A percentile compares a stretch with the other conserved stretches of the same genome.
Conservation (phyloP, 2,113 vertebrate genomes). For the Trachemys scripta region DNA sequence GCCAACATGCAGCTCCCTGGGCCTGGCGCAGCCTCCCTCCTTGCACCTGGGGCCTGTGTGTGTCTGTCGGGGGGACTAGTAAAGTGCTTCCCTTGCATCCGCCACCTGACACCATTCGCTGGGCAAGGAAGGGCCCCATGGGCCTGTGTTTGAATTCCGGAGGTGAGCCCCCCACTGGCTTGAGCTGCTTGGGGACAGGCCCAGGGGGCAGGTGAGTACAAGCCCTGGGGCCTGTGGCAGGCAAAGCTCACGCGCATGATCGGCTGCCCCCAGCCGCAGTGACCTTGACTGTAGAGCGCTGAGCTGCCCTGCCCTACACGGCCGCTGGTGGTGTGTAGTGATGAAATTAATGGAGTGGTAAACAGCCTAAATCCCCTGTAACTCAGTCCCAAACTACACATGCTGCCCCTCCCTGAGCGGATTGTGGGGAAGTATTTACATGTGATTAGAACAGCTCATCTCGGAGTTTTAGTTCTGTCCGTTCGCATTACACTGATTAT, state of each 20-base stretch:
- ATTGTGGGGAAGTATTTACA: conserved; percentile 84
- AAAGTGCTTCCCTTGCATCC: too few species aligned
- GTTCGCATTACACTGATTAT: conserved; percentile 60
- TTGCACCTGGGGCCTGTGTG: too few species aligned
- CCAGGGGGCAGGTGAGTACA: not conserved
- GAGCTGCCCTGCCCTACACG: not conserved
- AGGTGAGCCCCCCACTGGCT: not conserved
- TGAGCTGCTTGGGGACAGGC: too few species aligned
- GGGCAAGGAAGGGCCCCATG: too few species aligned
- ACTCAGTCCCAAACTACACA: conserved; percentile 43
- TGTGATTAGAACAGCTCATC: conserved; percentile 91
- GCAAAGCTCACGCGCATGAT: rapidly evolving
- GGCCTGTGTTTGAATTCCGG: too few species aligned
- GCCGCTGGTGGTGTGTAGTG: not conserved
- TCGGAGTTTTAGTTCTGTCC: conserved; percentile 82
- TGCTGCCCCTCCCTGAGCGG: conserved; percentile 44
- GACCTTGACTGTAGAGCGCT: conserved; percentile 42
- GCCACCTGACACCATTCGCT: too few species aligned
- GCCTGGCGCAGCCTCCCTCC: too few species aligned
- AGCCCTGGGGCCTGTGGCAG: rapidly evolving
- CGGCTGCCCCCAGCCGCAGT: rapidly evolving
- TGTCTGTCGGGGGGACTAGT: too few species aligned
- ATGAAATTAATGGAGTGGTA: conserved; percentile 57
- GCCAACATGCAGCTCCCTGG: too few species aligned
- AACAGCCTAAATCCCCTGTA: conserved; percentile 73